Evolutionary conservation across 2,888 invertebrate species (phyloP), one percentile per base, ranked within the genome.

Genomic region (Nomada fucata): DNA sequence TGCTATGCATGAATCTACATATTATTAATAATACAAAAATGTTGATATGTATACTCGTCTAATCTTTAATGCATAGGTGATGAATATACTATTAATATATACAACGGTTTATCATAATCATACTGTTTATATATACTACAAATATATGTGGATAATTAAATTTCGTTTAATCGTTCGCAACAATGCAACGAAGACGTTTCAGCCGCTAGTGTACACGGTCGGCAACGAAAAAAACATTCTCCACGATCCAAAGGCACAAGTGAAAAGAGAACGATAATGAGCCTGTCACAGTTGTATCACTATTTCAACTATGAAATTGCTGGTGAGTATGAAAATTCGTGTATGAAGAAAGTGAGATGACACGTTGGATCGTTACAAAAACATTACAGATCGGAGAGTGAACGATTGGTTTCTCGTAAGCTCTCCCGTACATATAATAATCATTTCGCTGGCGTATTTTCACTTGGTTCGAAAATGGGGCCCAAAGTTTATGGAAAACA

Each of bases 401-500:
- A 59, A 18, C 1, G 42, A 47, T 10, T 78, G 77, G 75, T 11
- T n/a, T 1, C 15, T 83, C 0, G 2, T 97, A 95, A 93, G 94
- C 15, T 95, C 95, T 63, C 96, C 96, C 4, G 93, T 94, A 91
- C 95, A 95, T 0, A 83, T 96, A 13, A 83, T 94, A 0, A 85
- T 96, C 20, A 82, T 94, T 0, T 90, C 95, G 42, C 69, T 94
- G 2, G 90, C 94, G 26, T 97, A 96, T 90, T 87, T 96, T 79
- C 91, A 94, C 53, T 94, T 96, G 85, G 95, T 97, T 78, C 94
- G 95, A 80, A 93, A 95, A 52, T 92, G 94, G 29, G 95, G 97
- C 11, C 97, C 97, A 1, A 91, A 91, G 13, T 95, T 95, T 87
- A 98, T 98, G 98, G 95, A 94, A 90, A 93, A 95, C 87, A 95